phyloP scores from a whole-genome alignment of 2,797 vertebrate species.

The Nannoperca obscura region DNA sequence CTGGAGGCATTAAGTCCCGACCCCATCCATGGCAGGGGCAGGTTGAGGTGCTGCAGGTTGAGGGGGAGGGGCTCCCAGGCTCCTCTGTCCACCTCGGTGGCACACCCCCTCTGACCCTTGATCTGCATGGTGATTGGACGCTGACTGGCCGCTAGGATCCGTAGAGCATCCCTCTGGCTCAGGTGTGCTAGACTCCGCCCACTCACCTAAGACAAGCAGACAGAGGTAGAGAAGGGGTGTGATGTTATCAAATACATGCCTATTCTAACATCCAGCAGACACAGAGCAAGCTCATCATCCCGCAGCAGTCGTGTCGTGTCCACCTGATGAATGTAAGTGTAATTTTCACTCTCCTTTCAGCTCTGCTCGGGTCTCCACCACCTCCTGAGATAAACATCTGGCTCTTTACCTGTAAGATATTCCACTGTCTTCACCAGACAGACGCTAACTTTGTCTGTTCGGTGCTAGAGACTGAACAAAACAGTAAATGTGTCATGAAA shows the following conservation, averaged over 20 bases:
- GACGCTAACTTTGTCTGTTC: not conserved
- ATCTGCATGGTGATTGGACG: constrained; percentile 87
- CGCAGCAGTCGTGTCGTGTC: not conserved
- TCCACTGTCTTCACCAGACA: not conserved
- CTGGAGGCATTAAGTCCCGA: constrained; percentile 69
- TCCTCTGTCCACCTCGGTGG: constrained; percentile 73
- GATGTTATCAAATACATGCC: not conserved
- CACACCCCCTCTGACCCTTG: constrained; percentile 79
- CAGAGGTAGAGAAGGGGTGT: not conserved
- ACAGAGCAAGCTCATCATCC: not conserved
- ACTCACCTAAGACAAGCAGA: constrained; percentile 72
- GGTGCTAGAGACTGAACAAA: not conserved
- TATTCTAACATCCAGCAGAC: not conserved
- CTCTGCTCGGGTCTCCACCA: not conserved
- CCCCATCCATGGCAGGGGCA: constrained; percentile 72
- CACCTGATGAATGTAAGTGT: not conserved
- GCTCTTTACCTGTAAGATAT: not conserved
- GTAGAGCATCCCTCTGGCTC: constrained; percentile 83
- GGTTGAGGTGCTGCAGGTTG: constrained; percentile 79
- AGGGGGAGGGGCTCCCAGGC: constrained; percentile 83
- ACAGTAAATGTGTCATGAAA: not conserved
- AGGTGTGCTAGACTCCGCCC: constrained; percentile 81
- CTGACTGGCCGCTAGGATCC: constrained; percentile 83
- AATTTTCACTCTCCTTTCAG: not conserved
- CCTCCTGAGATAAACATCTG: not conserved